A percentile compares a stretch with the other conserved stretches of the same genome.
These are phyloP conservation scores for Sciurus niger DNA, from an alignment of 2,113 vertebrate genomes.

Conservation along the genomic window DNA sequence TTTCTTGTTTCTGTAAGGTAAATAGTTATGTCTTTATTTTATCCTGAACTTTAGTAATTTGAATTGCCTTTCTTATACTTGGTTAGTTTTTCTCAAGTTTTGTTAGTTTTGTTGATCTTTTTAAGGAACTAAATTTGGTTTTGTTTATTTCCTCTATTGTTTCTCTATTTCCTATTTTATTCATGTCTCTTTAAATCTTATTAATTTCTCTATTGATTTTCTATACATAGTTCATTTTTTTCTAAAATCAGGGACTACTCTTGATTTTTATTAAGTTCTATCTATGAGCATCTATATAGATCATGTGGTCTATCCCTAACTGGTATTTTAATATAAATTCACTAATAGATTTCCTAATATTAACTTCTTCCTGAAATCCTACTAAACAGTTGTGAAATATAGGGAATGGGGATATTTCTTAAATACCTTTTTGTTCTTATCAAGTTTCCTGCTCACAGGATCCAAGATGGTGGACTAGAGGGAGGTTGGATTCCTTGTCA, in stretches of 20 bases:
- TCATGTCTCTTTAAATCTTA: slow-evolving; percentile 8
- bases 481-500: too few relatives aligned
- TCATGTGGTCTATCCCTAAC: background rate
- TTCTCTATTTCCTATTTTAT: background rate
- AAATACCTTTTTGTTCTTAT: background rate
- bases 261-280: background rate
- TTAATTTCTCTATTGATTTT: background rate
- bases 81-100: background rate
- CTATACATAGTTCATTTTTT: background rate
- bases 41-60: background rate
- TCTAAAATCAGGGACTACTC: background rate
- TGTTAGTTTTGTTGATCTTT: background rate
- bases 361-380: background rate
- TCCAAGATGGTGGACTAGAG: too few relatives aligned
- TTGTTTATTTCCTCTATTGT: slow-evolving; percentile 6
- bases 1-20: background rate
- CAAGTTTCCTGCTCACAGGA: background rate
- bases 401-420: background rate
- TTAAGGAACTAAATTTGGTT: background rate
- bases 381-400: background rate
- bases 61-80: background rate
- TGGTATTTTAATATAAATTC: background rate
- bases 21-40: background rate
- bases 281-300: background rate
- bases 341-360: background rate